Evolutionary conservation across 2,888 invertebrate species (phyloP).

Genomic region (Cepaea hortensis): DNA sequence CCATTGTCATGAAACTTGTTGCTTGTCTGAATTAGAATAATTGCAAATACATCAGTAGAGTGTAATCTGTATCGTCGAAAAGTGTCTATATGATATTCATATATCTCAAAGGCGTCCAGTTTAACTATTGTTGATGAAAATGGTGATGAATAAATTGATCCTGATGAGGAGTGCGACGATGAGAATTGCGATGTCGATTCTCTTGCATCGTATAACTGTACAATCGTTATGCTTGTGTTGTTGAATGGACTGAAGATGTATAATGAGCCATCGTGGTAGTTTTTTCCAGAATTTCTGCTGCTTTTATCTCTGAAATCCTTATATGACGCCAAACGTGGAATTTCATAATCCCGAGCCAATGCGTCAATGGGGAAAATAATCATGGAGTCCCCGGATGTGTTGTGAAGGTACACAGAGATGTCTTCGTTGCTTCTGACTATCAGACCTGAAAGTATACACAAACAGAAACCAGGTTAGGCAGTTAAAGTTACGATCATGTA

Average conservation of each 20-base stretch:
- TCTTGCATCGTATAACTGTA: background rate
- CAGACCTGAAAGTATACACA: constrained; percentile 23
- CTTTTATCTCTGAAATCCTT: background rate
- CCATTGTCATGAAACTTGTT: background rate
- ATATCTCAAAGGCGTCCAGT: constrained; percentile 47
- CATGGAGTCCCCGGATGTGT: constrained; percentile 38
- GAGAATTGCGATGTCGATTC: background rate
- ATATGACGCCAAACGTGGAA: background rate
- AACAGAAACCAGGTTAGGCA: background rate
- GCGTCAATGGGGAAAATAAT: constrained; percentile 41
- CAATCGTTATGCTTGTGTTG: constrained; percentile 35
- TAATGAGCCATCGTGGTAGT: constrained; percentile 9
- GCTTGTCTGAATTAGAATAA: constrained; percentile 30
- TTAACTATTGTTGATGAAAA: constrained; percentile 25
- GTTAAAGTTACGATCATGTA: background rate
- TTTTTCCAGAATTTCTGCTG: background rate
- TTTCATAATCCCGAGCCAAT: constrained; percentile 32
- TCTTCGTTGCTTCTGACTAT: constrained; percentile 33
- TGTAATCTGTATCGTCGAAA: constrained; percentile 21
- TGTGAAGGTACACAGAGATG: constrained; percentile 41
- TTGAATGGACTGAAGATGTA: constrained; percentile 43
- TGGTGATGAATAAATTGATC: constrained; percentile 25
- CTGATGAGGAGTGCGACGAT: constrained; percentile 8
- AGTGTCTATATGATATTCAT: constrained; percentile 24
- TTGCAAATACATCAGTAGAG: constrained; percentile 39